Conservation (phyloP, 2,797 vertebrate genomes). For the Pogoniulus pusillus region DNA sequence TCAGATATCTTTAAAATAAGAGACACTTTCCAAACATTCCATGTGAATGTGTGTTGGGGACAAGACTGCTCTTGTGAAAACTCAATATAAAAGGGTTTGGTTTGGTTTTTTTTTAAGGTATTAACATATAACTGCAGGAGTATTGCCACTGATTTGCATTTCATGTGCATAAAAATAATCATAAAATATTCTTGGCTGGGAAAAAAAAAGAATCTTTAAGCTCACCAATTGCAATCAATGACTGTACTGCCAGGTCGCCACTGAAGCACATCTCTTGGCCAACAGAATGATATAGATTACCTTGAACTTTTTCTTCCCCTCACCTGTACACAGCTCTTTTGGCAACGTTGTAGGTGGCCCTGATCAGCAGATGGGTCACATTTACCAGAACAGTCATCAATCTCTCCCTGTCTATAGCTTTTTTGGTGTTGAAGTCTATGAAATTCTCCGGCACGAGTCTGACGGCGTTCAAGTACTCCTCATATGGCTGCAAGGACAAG, state of each 20-base stretch:
- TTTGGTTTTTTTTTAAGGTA: background rate
- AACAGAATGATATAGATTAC: background rate
- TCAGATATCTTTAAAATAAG: background rate
- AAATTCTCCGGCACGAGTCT: constrained; percentile 79
- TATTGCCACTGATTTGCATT: background rate
- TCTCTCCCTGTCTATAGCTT: constrained; percentile 80
- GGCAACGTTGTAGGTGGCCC: constrained; percentile 81
- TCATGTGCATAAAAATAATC: background rate
- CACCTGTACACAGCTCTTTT: constrained; percentile 82
- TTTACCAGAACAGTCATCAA: constrained; percentile 86
- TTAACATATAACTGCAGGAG: background rate
- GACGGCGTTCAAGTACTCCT: constrained; percentile 78
- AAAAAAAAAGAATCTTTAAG: too few species aligned
- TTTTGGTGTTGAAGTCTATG: constrained; percentile 75
- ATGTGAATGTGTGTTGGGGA: background rate
- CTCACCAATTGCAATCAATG: too few species aligned
- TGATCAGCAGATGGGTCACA: constrained; percentile 82
- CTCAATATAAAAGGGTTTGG: background rate
- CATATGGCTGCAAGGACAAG: constrained; percentile 75
- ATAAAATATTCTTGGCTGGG: too few species aligned
- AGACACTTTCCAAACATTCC: background rate
- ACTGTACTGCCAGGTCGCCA: too few species aligned
- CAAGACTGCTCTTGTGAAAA: background rate
- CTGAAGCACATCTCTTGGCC: too few species aligned
- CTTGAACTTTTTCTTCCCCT: background rate